phyloP scores from a whole-genome alignment of 2,113 vertebrate species.

The Brachirus orientalis region DNA sequence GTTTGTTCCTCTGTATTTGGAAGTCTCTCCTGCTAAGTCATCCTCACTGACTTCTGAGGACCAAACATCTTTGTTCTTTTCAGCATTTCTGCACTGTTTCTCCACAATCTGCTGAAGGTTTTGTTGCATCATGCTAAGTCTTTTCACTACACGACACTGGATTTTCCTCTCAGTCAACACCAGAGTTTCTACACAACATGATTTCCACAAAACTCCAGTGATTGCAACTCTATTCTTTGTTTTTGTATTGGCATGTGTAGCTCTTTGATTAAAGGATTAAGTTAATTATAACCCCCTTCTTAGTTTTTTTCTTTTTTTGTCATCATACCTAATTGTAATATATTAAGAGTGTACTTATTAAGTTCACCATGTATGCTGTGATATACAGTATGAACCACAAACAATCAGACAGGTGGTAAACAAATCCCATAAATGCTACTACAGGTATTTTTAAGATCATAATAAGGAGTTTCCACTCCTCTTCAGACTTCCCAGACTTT shows the following conservation, averaged over 20 bases:
- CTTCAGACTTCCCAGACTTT: slow-evolving; percentile 32
- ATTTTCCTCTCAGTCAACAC: slow-evolving; percentile 1
- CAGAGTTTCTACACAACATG: not conserved
- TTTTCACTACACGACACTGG: slow-evolving; percentile 43
- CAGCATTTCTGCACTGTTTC: slow-evolving; percentile 6
- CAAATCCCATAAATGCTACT: not conserved
- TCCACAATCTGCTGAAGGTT: not conserved
- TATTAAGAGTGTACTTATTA: not conserved
- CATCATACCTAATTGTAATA: too few relatives aligned
- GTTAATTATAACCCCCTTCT: not conserved
- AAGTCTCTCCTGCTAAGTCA: slow-evolving; percentile 47
- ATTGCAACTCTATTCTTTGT: not conserved
- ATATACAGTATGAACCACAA: not conserved
- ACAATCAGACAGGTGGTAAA: not conserved
- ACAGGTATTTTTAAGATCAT: slow-evolving; percentile 31
- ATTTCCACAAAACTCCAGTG: not conserved
- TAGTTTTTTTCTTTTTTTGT: not conserved
- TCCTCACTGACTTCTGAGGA: slow-evolving; percentile 72
- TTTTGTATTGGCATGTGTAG: not conserved
- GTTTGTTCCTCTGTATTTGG: slow-evolving; percentile 26
- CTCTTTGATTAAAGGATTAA: not conserved
- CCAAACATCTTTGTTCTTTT: slow-evolving; percentile 73
- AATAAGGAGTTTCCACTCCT: slow-evolving; percentile 20
- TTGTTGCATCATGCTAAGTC: slow-evolving; percentile 35
- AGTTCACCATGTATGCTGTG: not conserved